Evolutionary conservation across 2,797 vertebrate species (phyloP).

Genomic region (Gymnothorax reevesii): DNA sequence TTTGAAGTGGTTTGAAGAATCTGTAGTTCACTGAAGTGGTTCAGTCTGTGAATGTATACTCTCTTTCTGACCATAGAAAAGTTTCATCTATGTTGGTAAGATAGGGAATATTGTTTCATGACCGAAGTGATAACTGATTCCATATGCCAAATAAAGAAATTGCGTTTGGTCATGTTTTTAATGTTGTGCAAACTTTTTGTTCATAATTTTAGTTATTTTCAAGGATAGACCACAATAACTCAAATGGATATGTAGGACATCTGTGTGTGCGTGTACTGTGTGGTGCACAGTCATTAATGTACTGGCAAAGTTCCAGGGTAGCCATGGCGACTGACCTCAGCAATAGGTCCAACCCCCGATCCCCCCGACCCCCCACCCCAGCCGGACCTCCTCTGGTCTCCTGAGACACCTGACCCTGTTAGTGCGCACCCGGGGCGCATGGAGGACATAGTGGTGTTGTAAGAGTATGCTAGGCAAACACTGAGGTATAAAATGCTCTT

Average conservation of each 20-base stretch:
- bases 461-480: background rate
- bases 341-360: background rate
- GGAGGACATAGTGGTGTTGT: background rate
- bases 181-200: too few relatives aligned
- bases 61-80: too few relatives aligned
- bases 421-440: background rate
- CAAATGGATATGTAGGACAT: too few relatives aligned
- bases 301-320: background rate
- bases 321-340: background rate
- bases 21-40: too few relatives aligned
- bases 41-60: too few relatives aligned
- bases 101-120: too few relatives aligned
- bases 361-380: background rate
- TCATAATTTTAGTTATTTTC: too few relatives aligned
- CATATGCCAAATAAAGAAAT: too few relatives aligned
- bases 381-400: background rate
- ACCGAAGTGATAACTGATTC: too few relatives aligned
- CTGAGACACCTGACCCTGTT: background rate
- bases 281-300: background rate
- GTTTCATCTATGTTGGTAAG: too few relatives aligned
- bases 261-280: background rate
- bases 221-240: too few relatives aligned
- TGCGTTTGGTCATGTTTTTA: too few relatives aligned
- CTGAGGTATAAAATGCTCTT: background rate
- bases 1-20: background rate